Conservation (phyloP, 2,888 invertebrate genomes). For the Branchipolynoe longqiensis region DNA sequence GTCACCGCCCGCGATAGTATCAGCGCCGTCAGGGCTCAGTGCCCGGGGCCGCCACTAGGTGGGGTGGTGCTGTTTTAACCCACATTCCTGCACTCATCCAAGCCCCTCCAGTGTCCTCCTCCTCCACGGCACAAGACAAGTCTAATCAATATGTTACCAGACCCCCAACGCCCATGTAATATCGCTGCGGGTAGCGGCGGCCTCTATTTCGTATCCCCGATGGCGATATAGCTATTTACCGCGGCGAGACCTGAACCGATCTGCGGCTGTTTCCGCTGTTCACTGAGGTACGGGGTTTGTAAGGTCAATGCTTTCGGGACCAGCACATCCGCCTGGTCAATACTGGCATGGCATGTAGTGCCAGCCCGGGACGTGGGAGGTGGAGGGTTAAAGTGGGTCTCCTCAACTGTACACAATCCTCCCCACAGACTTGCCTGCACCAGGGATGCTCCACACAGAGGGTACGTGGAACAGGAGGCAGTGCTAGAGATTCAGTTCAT, state of each 20-base stretch:
- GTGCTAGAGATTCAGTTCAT: too few species aligned
- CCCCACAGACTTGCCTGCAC: background rate
- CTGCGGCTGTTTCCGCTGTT: constrained; percentile 31
- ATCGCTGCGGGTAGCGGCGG: background rate
- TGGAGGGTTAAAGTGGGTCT: constrained; percentile 56
- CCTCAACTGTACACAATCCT: background rate
- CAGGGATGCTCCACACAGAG: background rate
- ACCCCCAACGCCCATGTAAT: background rate
- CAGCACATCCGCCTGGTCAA: background rate
- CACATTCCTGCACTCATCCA: constrained; percentile 26
- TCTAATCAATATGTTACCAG: background rate
- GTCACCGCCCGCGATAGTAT: constrained; percentile 21
- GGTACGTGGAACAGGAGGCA: too few species aligned
- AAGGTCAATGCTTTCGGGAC: constrained; percentile 21
- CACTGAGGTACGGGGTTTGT: background rate
- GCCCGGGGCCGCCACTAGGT: background rate
- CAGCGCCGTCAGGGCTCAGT: constrained; percentile 38
- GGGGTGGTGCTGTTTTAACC: constrained; percentile 26
- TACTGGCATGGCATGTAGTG: too few species aligned
- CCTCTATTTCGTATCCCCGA: background rate
- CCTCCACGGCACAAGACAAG: background rate
- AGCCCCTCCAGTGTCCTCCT: background rate
- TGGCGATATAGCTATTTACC: background rate
- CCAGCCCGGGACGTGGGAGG: too few species aligned
- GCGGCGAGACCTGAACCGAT: constrained; percentile 5